Conservation (phyloP, 2,113 vertebrate species). For the Microtus richardsoni region DNA sequence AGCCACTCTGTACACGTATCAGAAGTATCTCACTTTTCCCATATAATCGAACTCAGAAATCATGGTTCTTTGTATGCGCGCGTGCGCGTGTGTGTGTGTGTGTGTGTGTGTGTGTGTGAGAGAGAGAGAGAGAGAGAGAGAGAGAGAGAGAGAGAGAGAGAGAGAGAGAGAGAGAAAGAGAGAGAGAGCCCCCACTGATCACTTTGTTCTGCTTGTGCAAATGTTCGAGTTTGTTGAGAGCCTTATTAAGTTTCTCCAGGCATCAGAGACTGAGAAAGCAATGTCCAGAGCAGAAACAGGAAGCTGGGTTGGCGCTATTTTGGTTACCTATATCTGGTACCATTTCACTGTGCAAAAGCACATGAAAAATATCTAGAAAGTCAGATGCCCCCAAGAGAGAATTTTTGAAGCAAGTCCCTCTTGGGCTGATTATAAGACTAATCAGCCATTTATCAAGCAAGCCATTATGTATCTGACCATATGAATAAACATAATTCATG, state of each 20-base stretch:
- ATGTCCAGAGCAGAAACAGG: neutral
- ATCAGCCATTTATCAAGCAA: slow-evolving; percentile 81
- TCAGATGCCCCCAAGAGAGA: slow-evolving; percentile 63
- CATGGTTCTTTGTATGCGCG: neutral
- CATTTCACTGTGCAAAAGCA: neutral
- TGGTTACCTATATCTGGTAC: neutral
- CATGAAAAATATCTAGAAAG: slow-evolving; percentile 68
- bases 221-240: neutral
- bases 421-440: slow-evolving; percentile 79
- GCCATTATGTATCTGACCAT: slow-evolving; percentile 80
- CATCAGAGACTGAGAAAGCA: neutral
- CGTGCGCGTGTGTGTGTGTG: too few relatives aligned
- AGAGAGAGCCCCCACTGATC: neutral
- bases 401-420: slow-evolving; percentile 64
- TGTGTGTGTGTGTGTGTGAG: too few relatives aligned
- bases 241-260: neutral
- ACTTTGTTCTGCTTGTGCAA: neutral
- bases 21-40: neutral
- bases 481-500: slow-evolving; percentile 83
- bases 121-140: too few relatives aligned
- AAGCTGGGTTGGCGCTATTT: neutral
- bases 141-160: too few relatives aligned
- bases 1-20: neutral
- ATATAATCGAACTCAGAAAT: neutral
- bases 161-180: too few relatives aligned